These are phyloP conservation scores for Amblyraja radiata DNA, from an alignment of 2,797 vertebrate species.

Conservation along the genomic window DNA sequence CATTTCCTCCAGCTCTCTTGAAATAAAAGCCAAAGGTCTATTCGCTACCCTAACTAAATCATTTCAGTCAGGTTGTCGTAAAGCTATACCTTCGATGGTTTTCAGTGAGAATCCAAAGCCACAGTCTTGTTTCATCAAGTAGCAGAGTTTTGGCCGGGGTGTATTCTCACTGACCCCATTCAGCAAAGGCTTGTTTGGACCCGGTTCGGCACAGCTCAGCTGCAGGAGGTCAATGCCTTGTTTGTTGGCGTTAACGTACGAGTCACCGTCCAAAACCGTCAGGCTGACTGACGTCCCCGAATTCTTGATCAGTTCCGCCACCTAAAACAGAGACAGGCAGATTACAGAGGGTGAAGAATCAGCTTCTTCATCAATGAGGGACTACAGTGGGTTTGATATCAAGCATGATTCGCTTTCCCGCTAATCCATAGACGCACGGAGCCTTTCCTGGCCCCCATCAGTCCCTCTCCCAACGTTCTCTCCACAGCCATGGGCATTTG, in stretches of 20 bases:
- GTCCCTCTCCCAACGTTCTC: not conserved
- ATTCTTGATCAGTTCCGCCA: slow-evolving; percentile 72
- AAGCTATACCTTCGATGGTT: slow-evolving; percentile 65
- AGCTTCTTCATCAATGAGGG: not conserved
- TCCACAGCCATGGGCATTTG: not conserved
- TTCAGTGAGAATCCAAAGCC: slow-evolving; percentile 79
- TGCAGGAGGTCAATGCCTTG: slow-evolving; percentile 59
- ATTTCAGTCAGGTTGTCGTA: not conserved
- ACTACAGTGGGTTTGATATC: not conserved
- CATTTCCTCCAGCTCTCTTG: not conserved
- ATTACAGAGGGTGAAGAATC: too few relatives aligned
- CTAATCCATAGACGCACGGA: not conserved
- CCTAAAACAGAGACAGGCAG: slow-evolving; percentile 55
- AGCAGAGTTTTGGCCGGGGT: slow-evolving; percentile 74
- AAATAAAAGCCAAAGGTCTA: not conserved
- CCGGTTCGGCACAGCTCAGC: slow-evolving; percentile 40
- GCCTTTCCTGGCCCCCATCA: not conserved
- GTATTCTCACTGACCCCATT: slow-evolving; percentile 48
- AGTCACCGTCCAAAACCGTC: slow-evolving; percentile 67
- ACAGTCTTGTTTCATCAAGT: slow-evolving; percentile 64
- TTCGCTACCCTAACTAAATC: not conserved
- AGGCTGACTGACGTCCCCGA: slow-evolving; percentile 68
- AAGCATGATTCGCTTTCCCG: not conserved
- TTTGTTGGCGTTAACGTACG: slow-evolving; percentile 69
- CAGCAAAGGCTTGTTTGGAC: slow-evolving; percentile 36